Conservation (phyloP, 2,888 invertebrate genomes). For the Acanthosepion lycidas region DNA sequence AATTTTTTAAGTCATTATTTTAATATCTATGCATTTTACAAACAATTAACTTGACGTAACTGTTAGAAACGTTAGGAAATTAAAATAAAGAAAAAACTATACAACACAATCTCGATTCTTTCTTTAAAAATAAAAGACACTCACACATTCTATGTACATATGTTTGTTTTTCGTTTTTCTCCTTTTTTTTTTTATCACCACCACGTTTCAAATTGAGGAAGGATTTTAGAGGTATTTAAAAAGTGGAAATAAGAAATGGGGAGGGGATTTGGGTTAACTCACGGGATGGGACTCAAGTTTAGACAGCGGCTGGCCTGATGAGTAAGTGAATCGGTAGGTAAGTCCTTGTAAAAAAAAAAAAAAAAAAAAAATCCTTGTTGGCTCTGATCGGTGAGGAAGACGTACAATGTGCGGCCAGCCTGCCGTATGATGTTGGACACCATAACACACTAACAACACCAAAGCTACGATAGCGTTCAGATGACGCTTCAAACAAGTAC, state of each 20-base stretch:
- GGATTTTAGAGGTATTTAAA: neutral
- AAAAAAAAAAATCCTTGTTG: neutral
- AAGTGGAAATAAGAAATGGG: neutral
- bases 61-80: too few relatives aligned
- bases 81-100: too few relatives aligned
- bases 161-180: too few relatives aligned
- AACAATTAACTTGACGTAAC: too few relatives aligned
- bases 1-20: too few relatives aligned
- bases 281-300: constrained; percentile 7
- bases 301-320: neutral
- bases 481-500: neutral
- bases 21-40: too few relatives aligned
- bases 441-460: neutral
- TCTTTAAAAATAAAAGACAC: too few relatives aligned
- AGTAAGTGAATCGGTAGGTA: neutral
- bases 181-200: too few relatives aligned
- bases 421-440: constrained; percentile 20
- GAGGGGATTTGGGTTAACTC: constrained; percentile 33
- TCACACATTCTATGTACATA: too few relatives aligned
- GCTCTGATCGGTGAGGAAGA: neutral
- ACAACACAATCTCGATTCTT: too few relatives aligned
- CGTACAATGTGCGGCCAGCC: neutral
- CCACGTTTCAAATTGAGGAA: too few relatives aligned
- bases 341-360: neutral
- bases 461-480: neutral